Percentiles rank a stretch among this genome's conserved stretches.
Evolutionary conservation across 2,113 vertebrate genomes (phyloP).

Genomic region (Stegastes partitus): DNA sequence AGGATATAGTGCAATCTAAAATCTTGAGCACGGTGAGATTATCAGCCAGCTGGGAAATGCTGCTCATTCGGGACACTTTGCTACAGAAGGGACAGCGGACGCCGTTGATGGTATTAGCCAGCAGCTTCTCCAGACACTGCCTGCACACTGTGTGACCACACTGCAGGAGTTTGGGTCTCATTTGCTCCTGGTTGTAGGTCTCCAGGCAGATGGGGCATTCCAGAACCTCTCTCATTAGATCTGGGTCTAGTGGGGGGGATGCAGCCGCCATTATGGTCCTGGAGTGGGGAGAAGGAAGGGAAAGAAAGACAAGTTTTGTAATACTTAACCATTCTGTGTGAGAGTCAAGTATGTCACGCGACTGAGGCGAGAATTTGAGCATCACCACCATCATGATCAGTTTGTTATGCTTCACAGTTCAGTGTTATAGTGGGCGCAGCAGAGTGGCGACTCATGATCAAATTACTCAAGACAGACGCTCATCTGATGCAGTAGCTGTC

Average conservation of each 20-base stretch:
- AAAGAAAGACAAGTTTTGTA: neutral
- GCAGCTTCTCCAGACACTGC: slow-evolving; percentile 94
- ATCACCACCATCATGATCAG: too few relatives aligned
- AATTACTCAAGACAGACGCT: too few relatives aligned
- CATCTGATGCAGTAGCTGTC: too few relatives aligned
- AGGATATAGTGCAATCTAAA: slow-evolving; percentile 90
- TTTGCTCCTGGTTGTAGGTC: slow-evolving; percentile 92
- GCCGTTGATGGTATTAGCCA: slow-evolving; percentile 95
- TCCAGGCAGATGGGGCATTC: slow-evolving; percentile 98
- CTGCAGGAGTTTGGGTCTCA: slow-evolving; percentile 95
- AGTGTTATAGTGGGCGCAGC: neutral
- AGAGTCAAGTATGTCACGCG: neutral
- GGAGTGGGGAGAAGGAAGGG: slow-evolving; percentile 4
- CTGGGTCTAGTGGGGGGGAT: slow-evolving; percentile 88
- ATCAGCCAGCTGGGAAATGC: slow-evolving; percentile 92
- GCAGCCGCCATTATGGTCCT: slow-evolving; percentile 86
- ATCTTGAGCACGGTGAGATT: slow-evolving; percentile 97
- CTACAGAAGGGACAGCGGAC: slow-evolving; percentile 98
- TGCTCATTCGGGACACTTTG: slow-evolving; percentile 94
- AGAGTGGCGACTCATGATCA: neutral
- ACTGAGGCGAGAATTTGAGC: neutral
- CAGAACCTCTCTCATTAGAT: slow-evolving; percentile 93
- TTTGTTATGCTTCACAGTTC: neutral
- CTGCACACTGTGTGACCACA: slow-evolving; percentile 97
- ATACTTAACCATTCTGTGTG: neutral